Evolutionary conservation across 2,797 vertebrate genomes (phyloP), one percentile per base, ranked within the genome.

Genomic region (Pipistrellus pipistrellus): DNA sequence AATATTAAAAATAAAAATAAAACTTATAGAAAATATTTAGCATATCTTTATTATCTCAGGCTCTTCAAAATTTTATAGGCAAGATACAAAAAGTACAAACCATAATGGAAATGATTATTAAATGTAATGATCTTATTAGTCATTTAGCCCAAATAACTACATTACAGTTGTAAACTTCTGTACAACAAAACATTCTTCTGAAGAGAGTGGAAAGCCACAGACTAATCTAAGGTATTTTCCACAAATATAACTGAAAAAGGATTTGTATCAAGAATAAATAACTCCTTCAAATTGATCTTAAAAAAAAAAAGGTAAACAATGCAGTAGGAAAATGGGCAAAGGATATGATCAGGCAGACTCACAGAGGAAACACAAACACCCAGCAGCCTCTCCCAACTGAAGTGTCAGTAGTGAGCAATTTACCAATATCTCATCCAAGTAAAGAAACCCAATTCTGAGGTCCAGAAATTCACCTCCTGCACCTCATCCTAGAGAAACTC

Each of bases 171-270:
- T 53, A 76, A 85, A 75, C 44, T 48, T 48, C 8, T 46, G 5
- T 53, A 55, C 53, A 90, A 88, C 30, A 78, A 64, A 95, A 86
- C 7, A 69, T 10, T 9, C 81, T 81, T 81, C 73, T 46, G 48
- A 82, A 77, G n/a, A 41, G 57, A 62, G 13, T 57, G 87, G 87
- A 90, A 87, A 93, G 38, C 62, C 5, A 38, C 20, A 32, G 51
- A 71, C 20, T 32, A 6, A 82, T 57, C 64, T 55, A 90, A 83
- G 35, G 17, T 55, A 35, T 76, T 90, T 86, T 64, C 59, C 41
- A 27, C 21, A 69, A 64, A 38, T 27, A 55, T 13, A 92, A 62
- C 32, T 27, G 59, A 46, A 75, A 80, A 75, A 81, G 12, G 23
- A 55, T 69, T 66, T 80, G 18, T 68, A 48, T 75, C 30, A 27